Conservation (phyloP, 1,140 invertebrate species). For the Delia radicum region DNA sequence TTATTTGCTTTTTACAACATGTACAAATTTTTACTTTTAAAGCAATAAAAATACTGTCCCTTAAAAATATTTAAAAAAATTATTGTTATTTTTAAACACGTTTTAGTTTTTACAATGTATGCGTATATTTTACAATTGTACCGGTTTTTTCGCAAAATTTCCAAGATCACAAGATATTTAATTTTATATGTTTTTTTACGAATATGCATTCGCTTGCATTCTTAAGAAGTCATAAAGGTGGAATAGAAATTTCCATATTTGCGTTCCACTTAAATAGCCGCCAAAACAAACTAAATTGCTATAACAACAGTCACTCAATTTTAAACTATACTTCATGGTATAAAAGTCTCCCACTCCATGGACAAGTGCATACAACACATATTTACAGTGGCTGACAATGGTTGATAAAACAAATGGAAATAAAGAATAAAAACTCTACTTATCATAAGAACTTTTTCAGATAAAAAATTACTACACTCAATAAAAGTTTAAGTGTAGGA, state of each 20-base stretch:
- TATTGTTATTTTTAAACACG: no score
- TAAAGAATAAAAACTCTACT: background rate
- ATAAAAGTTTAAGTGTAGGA: no score
- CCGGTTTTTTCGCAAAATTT: background rate
- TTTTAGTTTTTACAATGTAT: no score
- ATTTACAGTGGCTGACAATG: background rate
- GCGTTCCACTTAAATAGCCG: constrained; percentile 22
- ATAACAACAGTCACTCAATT: constrained; percentile 17
- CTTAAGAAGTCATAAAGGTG: constrained; percentile 19
- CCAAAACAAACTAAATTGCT: constrained; percentile 24
- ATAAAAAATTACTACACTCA: no score
- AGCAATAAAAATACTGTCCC: no score
- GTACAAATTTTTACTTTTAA: no score
- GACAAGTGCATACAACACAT: background rate
- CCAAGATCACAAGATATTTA: background rate
- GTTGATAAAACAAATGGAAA: background rate
- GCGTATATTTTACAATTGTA: background rate
- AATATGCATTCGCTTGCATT: background rate
- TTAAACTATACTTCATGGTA: background rate
- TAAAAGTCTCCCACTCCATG: background rate
- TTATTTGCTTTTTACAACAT: no score
- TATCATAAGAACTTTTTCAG: no score
- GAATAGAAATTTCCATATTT: constrained; percentile 23
- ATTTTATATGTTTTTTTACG: background rate
- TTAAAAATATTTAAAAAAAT: no score